These are phyloP conservation scores for Macroramphosus scolopax DNA, from an alignment of 2,797 vertebrate genomes.

Conservation along the genomic window DNA sequence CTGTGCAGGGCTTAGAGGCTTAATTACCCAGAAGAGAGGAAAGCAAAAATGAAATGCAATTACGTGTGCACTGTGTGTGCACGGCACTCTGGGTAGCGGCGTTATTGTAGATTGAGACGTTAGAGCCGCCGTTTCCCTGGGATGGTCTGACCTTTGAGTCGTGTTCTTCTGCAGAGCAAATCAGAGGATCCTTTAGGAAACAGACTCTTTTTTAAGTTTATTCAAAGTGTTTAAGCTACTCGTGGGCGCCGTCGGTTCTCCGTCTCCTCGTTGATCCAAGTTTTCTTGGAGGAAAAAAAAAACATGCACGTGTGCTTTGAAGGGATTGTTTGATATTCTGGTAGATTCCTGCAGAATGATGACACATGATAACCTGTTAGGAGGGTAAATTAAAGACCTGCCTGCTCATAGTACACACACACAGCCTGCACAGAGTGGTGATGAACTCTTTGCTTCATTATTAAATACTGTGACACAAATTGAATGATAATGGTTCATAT, in stretches of 20 bases:
- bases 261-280: too few relatives aligned
- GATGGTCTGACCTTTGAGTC: slow-evolving; percentile 27
- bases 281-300: background rate
- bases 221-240: slow-evolving; percentile 29
- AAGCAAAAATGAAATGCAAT: slow-evolving; percentile 56
- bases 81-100: slow-evolving; percentile 19
- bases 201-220: slow-evolving; percentile 35
- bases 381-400: too few relatives aligned
- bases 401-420: too few relatives aligned
- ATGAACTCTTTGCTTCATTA: too few relatives aligned
- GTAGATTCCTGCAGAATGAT: too few relatives aligned
- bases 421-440: too few relatives aligned
- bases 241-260: slow-evolving; percentile 5
- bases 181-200: slow-evolving; percentile 13
- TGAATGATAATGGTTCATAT: too few relatives aligned
- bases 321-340: slow-evolving; percentile 9
- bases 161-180: slow-evolving; percentile 20
- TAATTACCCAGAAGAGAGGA: slow-evolving; percentile 66
- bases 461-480: too few relatives aligned
- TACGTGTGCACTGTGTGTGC: too few relatives aligned
- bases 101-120: slow-evolving; percentile 26
- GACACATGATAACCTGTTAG: too few relatives aligned
- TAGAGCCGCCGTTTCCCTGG: slow-evolving; percentile 11
- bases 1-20: slow-evolving; percentile 55
- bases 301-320: background rate